Evolutionary conservation across 2,113 vertebrate genomes (phyloP).

Genomic region (Entelurus aequoreus): DNA sequence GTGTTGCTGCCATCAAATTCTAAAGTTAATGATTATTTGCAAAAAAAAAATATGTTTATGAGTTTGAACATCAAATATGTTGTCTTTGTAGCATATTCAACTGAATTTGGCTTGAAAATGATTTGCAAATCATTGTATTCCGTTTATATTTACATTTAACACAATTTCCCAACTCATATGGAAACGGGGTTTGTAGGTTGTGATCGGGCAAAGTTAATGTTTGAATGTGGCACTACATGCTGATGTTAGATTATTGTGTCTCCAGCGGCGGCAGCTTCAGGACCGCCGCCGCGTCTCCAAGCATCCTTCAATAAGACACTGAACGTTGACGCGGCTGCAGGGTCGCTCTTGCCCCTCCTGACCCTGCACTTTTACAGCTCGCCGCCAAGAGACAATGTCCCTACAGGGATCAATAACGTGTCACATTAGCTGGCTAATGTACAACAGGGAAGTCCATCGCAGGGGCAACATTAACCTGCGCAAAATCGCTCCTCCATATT

Average conservation of each 20-base stretch:
- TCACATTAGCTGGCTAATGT: conserved; percentile 60
- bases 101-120: too few species aligned
- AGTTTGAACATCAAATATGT: too few species aligned
- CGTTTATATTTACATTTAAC: too few species aligned
- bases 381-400: conserved; percentile 41
- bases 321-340: conserved; percentile 33
- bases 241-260: background rate
- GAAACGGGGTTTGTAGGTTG: too few species aligned
- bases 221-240: background rate
- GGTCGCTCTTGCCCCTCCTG: conserved; percentile 28
- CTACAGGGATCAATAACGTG: conserved; percentile 58
- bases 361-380: conserved; percentile 48
- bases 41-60: too few species aligned
- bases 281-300: background rate
- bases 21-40: too few species aligned
- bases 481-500: conserved; percentile 42
- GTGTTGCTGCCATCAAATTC: too few species aligned
- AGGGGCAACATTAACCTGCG: conserved; percentile 44
- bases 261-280: conserved; percentile 5
- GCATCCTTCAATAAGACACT: conserved; percentile 42
- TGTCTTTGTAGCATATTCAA: too few species aligned
- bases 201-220: too few species aligned
- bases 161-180: too few species aligned
- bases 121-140: too few species aligned
- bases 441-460: conserved; percentile 38